phyloP scores from a whole-genome alignment of 2,888 invertebrate species.

The Nysson spinosus region DNA sequence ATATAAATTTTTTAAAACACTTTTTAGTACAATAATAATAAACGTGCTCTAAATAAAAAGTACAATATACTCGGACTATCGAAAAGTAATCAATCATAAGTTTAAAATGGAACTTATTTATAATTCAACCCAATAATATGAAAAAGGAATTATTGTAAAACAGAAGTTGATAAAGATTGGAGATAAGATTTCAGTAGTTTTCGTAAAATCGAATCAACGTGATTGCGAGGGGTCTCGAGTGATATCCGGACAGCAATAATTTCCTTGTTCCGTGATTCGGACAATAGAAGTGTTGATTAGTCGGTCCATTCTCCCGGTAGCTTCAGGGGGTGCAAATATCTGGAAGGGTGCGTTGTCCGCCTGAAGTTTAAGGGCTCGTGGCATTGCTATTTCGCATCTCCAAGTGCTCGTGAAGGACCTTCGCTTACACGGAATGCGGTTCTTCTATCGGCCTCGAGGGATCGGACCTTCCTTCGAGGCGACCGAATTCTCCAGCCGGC shows the following conservation, averaged over 20 bases:
- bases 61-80: too few species aligned
- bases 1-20: too few species aligned
- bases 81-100: too few species aligned
- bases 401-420: slow-evolving; percentile 49
- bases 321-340: slow-evolving; percentile 24
- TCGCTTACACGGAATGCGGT: slow-evolving; percentile 55
- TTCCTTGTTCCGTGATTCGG: slow-evolving; percentile 16
- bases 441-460: slow-evolving; percentile 53
- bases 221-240: not conserved
- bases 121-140: too few species aligned
- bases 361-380: slow-evolving; percentile 34
- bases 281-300: slow-evolving; percentile 44
- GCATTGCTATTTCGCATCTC: slow-evolving; percentile 48
- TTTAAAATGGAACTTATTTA: too few species aligned
- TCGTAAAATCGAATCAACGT: not conserved
- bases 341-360: slow-evolving; percentile 21
- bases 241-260: slow-evolving; percentile 17
- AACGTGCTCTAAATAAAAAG: too few species aligned
- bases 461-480: slow-evolving; percentile 39
- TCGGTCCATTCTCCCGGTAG: slow-evolving; percentile 20
- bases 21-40: too few species aligned
- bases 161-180: too few species aligned
- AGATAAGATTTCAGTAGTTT: too few species aligned
- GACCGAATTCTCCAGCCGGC: slow-evolving; percentile 14
- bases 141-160: too few species aligned